Percentiles rank a stretch among this genome's conserved stretches.
Evolutionary conservation across 2,797 vertebrate genomes (phyloP).

Genomic region (Ceyx erithaca): DNA sequence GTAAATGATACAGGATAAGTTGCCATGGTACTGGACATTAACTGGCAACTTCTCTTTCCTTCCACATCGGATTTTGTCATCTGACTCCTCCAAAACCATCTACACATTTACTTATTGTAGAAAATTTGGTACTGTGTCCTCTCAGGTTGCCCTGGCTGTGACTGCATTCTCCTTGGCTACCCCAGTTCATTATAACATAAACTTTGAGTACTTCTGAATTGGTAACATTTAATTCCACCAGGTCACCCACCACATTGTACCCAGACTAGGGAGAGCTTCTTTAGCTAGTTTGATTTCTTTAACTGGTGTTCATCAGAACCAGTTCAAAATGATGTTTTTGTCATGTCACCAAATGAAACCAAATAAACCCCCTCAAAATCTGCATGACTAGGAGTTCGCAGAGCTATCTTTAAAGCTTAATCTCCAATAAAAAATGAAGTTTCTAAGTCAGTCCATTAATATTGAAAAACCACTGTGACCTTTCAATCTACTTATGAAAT

Average conservation of each 20-base stretch:
- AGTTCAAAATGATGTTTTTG: neutral
- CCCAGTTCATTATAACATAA: neutral
- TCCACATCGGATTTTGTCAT: neutral
- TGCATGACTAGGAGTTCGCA: neutral
- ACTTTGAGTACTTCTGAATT: neutral
- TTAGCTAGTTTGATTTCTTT: neutral
- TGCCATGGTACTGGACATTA: neutral
- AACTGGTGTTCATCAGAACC: neutral
- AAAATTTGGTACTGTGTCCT: neutral
- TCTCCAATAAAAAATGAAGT: conserved; percentile 20
- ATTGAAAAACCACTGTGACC: conserved; percentile 47
- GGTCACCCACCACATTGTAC: neutral
- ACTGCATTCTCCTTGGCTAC: neutral
- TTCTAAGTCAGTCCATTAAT: conserved; percentile 38
- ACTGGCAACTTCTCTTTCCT: neutral
- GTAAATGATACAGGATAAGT: neutral
- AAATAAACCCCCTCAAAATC: neutral
- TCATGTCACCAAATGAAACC: neutral
- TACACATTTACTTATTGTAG: neutral
- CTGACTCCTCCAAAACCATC: neutral
- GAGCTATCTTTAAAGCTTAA: conserved; percentile 20
- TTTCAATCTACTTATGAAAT: conserved; percentile 60
- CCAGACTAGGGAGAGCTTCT: neutral
- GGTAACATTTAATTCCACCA: neutral
- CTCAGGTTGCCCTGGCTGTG: neutral